Evolutionary conservation across 2,113 vertebrate species (phyloP).

Genomic region (Perognathus longimembris): DNA sequence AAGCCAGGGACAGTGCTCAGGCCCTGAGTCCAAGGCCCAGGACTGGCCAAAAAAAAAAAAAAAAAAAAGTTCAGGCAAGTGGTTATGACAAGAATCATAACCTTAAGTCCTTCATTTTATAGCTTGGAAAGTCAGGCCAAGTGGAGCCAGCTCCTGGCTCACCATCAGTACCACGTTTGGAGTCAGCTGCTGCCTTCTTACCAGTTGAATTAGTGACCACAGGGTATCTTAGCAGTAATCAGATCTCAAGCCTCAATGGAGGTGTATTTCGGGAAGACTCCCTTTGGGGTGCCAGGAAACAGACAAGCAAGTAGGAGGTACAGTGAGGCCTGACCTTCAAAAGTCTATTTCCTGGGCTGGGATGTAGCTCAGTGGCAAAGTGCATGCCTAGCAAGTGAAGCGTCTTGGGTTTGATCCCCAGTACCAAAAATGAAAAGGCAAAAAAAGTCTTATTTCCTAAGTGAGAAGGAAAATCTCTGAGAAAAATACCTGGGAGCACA

Average conservation of each 20-base stretch:
- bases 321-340: not conserved
- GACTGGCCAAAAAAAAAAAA: no score
- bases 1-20: no score
- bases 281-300: not conserved
- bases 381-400: no score
- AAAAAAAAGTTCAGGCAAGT: not conserved
- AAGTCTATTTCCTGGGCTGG: slow-evolving; percentile 1
- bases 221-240: not conserved
- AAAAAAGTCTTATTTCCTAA: no score
- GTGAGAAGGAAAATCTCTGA: slow-evolving; percentile 40
- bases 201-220: not conserved
- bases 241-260: not conserved
- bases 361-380: no score
- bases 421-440: no score
- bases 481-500: slow-evolving; percentile 18
- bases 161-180: not conserved
- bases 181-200: not conserved
- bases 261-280: not conserved
- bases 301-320: not conserved
- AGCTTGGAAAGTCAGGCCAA: not conserved
- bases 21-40: no score
- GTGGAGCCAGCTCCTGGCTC: not conserved
- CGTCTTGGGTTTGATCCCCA: no score
- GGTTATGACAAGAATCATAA: not conserved
- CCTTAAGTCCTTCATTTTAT: not conserved